A percentile compares a stretch with the other conserved stretches of the same genome.
These are phyloP conservation scores for Symphodus melops DNA, from an alignment of 2,113 vertebrate species.

Conservation along the genomic window DNA sequence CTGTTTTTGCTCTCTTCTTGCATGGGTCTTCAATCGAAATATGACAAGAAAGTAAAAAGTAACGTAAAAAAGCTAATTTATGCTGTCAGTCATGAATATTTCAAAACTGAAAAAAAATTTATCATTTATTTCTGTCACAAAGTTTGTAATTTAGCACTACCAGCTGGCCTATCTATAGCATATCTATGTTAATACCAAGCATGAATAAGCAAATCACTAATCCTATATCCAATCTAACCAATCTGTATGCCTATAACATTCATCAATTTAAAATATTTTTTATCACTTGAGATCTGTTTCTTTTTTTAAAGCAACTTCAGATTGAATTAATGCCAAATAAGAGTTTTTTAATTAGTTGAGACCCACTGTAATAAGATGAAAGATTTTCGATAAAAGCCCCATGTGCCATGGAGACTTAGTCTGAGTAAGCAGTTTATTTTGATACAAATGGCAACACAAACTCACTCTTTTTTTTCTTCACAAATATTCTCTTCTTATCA, in stretches of 20 bases:
- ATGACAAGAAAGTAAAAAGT: too few species aligned
- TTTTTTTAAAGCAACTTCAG: neutral
- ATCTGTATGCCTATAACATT: neutral
- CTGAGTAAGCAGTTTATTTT: slow-evolving; percentile 19
- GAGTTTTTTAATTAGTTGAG: neutral
- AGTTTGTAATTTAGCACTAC: too few species aligned
- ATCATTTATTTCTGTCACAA: neutral
- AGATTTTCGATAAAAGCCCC: neutral
- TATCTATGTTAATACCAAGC: too few species aligned
- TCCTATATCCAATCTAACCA: neutral
- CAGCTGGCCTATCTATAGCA: too few species aligned
- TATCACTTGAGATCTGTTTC: neutral
- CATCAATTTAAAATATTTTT: neutral
- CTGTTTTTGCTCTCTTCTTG: too few species aligned
- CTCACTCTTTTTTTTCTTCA: neutral
- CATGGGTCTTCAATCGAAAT: too few species aligned
- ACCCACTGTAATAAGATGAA: neutral
- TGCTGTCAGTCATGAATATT: too few species aligned
- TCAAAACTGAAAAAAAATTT: neutral
- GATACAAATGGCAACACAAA: slow-evolving; percentile 30
- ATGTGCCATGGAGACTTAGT: neutral
- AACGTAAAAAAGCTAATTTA: too few species aligned
- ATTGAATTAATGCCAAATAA: neutral
- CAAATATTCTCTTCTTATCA: slow-evolving; percentile 18
- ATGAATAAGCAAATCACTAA: neutral